phyloP scores from a whole-genome alignment of 2,888 invertebrate genomes.

The Netelia inedita region DNA sequence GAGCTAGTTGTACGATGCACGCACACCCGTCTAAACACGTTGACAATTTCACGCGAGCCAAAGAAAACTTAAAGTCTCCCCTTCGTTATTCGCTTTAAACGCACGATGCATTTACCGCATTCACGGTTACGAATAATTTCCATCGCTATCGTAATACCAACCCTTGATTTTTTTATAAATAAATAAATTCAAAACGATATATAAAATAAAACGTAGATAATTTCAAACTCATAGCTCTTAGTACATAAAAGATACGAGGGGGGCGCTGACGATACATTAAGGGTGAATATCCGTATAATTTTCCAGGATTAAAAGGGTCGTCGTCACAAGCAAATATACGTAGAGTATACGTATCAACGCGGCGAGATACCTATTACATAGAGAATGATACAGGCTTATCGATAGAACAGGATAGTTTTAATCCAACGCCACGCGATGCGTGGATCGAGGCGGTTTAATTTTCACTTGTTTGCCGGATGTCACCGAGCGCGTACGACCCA shows the following conservation, averaged over 20 bases:
- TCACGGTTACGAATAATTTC: conserved; percentile 54
- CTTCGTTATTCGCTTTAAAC: conserved; percentile 17
- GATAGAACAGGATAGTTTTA: conserved; percentile 42
- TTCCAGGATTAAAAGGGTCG: conserved; percentile 6
- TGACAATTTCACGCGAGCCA: conserved; percentile 55
- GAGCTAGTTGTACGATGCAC: conserved; percentile 23
- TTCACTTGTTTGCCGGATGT: conserved; percentile 68
- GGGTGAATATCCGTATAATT: neutral
- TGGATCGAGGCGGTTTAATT: conserved; percentile 61
- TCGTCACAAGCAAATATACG: conserved; percentile 4
- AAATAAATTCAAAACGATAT: neutral
- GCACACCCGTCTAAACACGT: conserved; percentile 34
- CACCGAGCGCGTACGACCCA: conserved; percentile 22
- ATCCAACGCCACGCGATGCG: conserved; percentile 50
- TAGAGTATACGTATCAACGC: conserved; percentile 3
- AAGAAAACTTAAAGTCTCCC: conserved; percentile 60
- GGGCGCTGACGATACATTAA: neutral
- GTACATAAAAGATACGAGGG: neutral
- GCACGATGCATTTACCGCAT: conserved; percentile 30
- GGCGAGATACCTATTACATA: conserved; percentile 54
- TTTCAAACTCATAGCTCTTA: neutral
- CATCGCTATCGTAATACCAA: no score
- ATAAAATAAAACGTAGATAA: no score
- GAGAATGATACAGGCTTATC: conserved; percentile 46
- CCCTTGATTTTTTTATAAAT: neutral